Conservation (phyloP, 2,888 invertebrate genomes). For the Sarcophaga subvicina region DNA sequence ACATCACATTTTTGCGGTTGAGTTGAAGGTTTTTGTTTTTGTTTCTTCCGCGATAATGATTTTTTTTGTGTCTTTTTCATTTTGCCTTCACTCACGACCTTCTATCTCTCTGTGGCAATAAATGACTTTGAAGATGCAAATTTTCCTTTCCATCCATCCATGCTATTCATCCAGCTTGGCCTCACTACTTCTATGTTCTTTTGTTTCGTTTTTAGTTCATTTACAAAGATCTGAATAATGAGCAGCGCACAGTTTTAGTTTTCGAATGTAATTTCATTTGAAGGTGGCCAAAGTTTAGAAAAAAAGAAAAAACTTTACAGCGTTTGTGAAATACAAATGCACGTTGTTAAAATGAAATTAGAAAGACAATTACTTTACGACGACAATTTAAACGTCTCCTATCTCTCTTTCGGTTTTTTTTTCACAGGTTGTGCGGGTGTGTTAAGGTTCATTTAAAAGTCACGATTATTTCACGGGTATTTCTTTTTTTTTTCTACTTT, state of each 20-base stretch:
- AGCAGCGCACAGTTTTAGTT: conserved; percentile 1
- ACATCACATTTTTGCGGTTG: conserved; percentile 58
- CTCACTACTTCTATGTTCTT: background rate
- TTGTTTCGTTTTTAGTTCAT: background rate
- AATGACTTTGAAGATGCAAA: conserved; percentile 59
- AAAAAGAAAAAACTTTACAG: background rate
- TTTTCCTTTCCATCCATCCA: conserved; percentile 5
- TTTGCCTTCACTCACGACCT: conserved; percentile 57
- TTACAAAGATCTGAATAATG: conserved; percentile 34
- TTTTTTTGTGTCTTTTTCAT: conserved; percentile 15
- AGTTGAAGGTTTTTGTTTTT: conserved; percentile 11
- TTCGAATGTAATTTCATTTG: conserved; percentile 46
- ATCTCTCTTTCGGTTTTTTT: too few relatives aligned
- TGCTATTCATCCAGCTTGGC: too few relatives aligned
- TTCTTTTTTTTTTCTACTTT: background rate
- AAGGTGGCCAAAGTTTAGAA: conserved; percentile 30
- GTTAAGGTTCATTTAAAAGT: conserved; percentile 9
- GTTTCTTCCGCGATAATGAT: background rate
- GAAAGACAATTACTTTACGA: conserved; percentile 32
- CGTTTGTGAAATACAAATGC: background rate
- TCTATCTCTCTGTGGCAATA: conserved; percentile 47
- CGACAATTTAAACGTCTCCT: background rate
- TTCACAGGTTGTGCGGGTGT: background rate
- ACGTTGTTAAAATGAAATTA: conserved; percentile 54
- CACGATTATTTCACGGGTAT: background rate